Percentiles rank a stretch among this genome's conserved stretches.
phyloP scores from a whole-genome alignment of 1,140 invertebrate genomes.

The Spodoptera litura region DNA sequence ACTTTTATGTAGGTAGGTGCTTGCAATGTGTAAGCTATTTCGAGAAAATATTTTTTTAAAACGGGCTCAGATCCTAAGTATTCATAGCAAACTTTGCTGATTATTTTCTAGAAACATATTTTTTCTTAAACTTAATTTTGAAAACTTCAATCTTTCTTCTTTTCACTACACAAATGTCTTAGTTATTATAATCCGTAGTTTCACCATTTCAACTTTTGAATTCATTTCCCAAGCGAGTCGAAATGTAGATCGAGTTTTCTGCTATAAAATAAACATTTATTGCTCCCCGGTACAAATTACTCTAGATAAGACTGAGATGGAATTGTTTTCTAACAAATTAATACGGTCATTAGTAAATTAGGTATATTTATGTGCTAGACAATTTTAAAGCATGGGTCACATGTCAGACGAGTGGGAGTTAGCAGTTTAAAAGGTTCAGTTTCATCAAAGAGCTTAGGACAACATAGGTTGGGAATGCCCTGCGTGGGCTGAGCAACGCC shows the following conservation, averaged over 20 bases:
- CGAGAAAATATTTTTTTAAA: too few relatives aligned
- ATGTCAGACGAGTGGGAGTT: background rate
- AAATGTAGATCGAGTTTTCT: slow-evolving; percentile 24
- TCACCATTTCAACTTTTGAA: slow-evolving; percentile 31
- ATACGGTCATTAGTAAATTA: background rate
- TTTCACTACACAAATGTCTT: background rate
- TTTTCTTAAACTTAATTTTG: too few relatives aligned
- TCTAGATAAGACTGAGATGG: slow-evolving; percentile 17
- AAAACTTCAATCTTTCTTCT: too few relatives aligned
- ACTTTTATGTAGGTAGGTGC: too few relatives aligned
- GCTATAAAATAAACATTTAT: slow-evolving; percentile 36
- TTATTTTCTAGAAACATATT: too few relatives aligned
- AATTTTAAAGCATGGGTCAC: background rate
- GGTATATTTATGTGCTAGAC: background rate
- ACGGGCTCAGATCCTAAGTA: too few relatives aligned
- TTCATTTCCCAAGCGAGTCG: slow-evolving; percentile 32
- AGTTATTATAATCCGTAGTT: slow-evolving; percentile 1
- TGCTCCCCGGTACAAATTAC: slow-evolving; percentile 30
- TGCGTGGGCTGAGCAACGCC: too few relatives aligned
- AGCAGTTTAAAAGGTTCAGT: background rate
- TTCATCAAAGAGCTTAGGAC: too few relatives aligned
- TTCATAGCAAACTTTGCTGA: too few relatives aligned
- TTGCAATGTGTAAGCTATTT: too few relatives aligned
- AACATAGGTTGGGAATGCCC: too few relatives aligned
- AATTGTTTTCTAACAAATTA: slow-evolving; percentile 7